Conservation (phyloP, 2,888 invertebrate species). For the Drosophila mimica region DNA sequence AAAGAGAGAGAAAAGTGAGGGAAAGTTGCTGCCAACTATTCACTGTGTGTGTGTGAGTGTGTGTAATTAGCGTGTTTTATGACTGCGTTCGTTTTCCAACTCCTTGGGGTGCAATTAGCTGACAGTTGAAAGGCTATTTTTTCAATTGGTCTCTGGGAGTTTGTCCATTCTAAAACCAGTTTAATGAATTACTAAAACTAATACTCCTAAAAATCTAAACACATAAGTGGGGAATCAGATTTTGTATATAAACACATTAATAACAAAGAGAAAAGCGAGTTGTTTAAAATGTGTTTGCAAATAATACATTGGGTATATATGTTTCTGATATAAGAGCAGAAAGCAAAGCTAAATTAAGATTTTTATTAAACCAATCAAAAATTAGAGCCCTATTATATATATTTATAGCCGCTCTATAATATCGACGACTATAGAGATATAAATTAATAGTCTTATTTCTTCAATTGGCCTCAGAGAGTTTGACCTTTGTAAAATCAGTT, state of each 20-base stretch:
- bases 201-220: background rate
- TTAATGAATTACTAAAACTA: conserved; percentile 14
- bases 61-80: conserved; percentile 74
- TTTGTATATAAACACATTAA: background rate
- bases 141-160: conserved; percentile 65
- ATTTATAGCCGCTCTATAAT: background rate
- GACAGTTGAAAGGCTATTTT: conserved; percentile 58
- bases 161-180: conserved; percentile 19
- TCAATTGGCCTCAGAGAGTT: background rate
- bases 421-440: background rate
- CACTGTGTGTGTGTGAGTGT: conserved; percentile 19
- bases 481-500: background rate
- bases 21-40: conserved; percentile 33
- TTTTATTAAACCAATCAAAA: background rate
- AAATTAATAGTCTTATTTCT: background rate
- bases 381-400: rapidly evolving
- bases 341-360: background rate
- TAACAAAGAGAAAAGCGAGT: background rate
- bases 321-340: background rate
- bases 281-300: background rate
- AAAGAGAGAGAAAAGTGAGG: background rate
- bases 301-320: background rate
- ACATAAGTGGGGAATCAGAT: background rate
- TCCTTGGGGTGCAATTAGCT: conserved; percentile 76
- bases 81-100: conserved; percentile 55